Percentiles rank a stretch among this genome's conserved stretches.
phyloP scores from a whole-genome alignment of 2,888 invertebrate species.

The Polydesmus complanatus region DNA sequence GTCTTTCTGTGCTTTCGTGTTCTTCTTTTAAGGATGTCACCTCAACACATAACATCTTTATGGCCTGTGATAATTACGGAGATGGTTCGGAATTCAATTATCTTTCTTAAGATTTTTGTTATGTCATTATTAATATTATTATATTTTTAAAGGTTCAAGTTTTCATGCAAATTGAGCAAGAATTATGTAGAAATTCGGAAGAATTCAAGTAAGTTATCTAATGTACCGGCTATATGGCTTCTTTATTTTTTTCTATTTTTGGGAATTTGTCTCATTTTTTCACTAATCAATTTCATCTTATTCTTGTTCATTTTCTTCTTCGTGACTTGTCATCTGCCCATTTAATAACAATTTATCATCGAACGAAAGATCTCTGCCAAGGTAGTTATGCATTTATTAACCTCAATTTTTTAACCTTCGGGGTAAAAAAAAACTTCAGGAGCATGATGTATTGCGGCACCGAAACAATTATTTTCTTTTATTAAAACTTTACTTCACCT shows the following conservation, averaged over 20 bases:
- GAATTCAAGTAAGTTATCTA: slow-evolving; percentile 50
- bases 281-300: background rate
- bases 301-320: background rate
- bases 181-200: slow-evolving; percentile 57
- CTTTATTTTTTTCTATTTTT: background rate
- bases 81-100: slow-evolving; percentile 39
- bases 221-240: too few relatives aligned
- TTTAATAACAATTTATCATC: background rate
- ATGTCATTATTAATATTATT: background rate
- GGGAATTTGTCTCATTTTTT: background rate
- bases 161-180: slow-evolving; percentile 70
- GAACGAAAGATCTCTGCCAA: background rate
- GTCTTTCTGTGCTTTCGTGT: slow-evolving; percentile 81
- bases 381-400: background rate
- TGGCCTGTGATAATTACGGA: slow-evolving; percentile 88
- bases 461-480: too few relatives aligned
- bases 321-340: background rate
- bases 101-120: background rate
- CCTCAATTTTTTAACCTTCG: background rate
- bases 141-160: slow-evolving; percentile 53
- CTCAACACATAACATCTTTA: slow-evolving; percentile 66
- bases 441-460: too few relatives aligned
- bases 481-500: background rate
- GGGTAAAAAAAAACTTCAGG: too few relatives aligned
- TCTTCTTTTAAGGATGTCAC: slow-evolving; percentile 65